These are phyloP conservation scores for Mallotus villosus DNA, from an alignment of 2,797 vertebrate genomes.

Conservation along the genomic window DNA sequence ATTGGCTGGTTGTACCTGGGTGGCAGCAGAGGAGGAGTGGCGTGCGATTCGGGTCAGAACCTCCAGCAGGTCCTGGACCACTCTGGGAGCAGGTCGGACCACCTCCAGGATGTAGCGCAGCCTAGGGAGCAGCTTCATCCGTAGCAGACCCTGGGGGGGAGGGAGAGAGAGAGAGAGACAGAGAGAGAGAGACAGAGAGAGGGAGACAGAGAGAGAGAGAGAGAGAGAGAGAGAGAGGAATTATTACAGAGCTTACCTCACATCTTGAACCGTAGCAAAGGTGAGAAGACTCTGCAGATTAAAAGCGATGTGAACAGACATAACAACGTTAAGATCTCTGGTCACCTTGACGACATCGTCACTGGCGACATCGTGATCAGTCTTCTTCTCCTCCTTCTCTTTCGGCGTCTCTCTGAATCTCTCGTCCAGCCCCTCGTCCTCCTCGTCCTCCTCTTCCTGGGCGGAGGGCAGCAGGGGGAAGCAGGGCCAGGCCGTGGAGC, in stretches of 20 bases:
- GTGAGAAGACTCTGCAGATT: background rate
- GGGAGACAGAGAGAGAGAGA: background rate
- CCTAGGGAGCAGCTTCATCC: constrained; percentile 88
- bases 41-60: constrained; percentile 86
- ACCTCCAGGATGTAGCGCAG: constrained; percentile 94
- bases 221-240: background rate
- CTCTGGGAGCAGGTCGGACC: constrained; percentile 79
- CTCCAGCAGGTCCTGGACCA: constrained; percentile 85
- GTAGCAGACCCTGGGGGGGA: constrained; percentile 84
- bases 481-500: constrained; percentile 80
- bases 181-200: background rate
- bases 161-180: background rate
- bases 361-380: constrained; percentile 84
- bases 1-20: constrained; percentile 69
- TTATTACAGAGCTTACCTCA: background rate
- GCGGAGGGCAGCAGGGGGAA: constrained; percentile 85
- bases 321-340: background rate
- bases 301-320: background rate
- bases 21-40: constrained; percentile 85
- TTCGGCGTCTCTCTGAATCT: constrained; percentile 65
- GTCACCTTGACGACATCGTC: constrained; percentile 89
- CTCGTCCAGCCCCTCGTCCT: constrained; percentile 75
- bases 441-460: constrained; percentile 83
- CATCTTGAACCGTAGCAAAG: background rate
- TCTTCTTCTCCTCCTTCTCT: constrained; percentile 82